Base-by-base conservation (phyloP, 2,888 invertebrate species). In the Parnassius apollo region DNA sequence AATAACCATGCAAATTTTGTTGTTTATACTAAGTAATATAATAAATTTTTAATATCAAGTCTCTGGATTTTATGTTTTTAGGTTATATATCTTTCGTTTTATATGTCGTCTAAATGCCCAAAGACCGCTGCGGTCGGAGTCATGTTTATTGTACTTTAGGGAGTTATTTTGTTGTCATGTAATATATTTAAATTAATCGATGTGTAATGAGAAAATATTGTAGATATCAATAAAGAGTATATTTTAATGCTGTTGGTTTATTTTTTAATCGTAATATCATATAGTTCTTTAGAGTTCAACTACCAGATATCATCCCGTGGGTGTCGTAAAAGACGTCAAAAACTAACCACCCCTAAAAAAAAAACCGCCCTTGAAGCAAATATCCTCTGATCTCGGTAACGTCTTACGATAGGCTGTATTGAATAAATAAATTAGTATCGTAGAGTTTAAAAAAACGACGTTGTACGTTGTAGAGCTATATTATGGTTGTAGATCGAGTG, bases 171-270 rank as follows among this genome's bases (percentile, higher is more conserved):
- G 77, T 83, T 85, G 77, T 84, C 78, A 82, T 88, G 82, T 88
- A 88, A 86, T 81, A 83, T 86, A 88, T 84, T 85, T 83, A 83
- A 81, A 83, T 74, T 74, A 75, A 78, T 77, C 78, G 73, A 83
- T 84, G 78, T 85, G 84, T 79, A 65, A 66, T 60, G 77, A 81
- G 75, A 82, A 82, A 82, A 80, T 85, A 86, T 82, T 89, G 88
- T 90, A 91, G 87, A 89, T 90, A 90, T 76, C 79, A 84, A 86
- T 86, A 87, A 88, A 90, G 79, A 75, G 82, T 78, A 83, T 85
- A 83, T 86, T 87, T 83, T 76, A 44, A 13, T 49, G 49, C 35
- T 35, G 4, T 35, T 49, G 18, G 3, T 49, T 13, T 49, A 13
- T 13, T 49, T 12, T 13, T 49, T 35, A 35, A 35, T 35, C 7